Evolutionary conservation across 2,888 invertebrate genomes (phyloP).

Genomic region (Odiellus spinosus): DNA sequence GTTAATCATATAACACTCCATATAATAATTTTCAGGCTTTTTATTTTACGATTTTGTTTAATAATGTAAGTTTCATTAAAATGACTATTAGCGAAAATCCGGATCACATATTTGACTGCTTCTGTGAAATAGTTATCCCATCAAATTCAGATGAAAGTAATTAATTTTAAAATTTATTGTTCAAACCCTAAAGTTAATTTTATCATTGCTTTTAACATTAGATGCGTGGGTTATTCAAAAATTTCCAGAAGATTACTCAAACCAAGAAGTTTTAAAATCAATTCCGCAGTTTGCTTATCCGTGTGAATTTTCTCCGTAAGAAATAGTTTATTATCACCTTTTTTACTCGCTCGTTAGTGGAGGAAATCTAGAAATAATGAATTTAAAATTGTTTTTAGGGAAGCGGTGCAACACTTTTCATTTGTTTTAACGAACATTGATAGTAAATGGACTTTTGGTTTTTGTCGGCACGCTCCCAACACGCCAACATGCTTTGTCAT

Average conservation of each 20-base stretch:
- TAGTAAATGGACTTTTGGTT: constrained; percentile 93
- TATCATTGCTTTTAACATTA: constrained; percentile 2
- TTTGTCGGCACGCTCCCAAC: constrained; percentile 85
- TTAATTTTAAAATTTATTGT: neutral
- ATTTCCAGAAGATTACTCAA: constrained; percentile 25
- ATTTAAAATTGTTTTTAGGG: constrained; percentile 1
- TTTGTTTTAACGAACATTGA: constrained; percentile 90
- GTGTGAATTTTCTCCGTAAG: constrained; percentile 18
- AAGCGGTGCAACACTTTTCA: constrained; percentile 51
- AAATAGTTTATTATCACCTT: neutral
- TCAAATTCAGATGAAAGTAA: constrained; percentile 10
- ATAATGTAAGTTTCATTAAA: too few species aligned
- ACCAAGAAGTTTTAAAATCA: neutral
- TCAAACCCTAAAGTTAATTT: neutral
- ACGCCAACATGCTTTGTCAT: constrained; percentile 54
- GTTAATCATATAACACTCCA: too few species aligned
- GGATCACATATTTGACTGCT: constrained; percentile 14
- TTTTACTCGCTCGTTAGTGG: neutral
- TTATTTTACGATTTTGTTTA: too few species aligned
- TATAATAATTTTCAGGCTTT: too few species aligned
- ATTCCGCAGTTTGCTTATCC: constrained; percentile 24
- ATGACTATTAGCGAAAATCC: constrained; percentile 12
- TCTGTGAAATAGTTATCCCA: constrained; percentile 15
- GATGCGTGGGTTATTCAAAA: constrained; percentile 21
- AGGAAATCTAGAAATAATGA: neutral